phyloP scores from a whole-genome alignment of 2,797 vertebrate species.

The Dryobates pubescens region DNA sequence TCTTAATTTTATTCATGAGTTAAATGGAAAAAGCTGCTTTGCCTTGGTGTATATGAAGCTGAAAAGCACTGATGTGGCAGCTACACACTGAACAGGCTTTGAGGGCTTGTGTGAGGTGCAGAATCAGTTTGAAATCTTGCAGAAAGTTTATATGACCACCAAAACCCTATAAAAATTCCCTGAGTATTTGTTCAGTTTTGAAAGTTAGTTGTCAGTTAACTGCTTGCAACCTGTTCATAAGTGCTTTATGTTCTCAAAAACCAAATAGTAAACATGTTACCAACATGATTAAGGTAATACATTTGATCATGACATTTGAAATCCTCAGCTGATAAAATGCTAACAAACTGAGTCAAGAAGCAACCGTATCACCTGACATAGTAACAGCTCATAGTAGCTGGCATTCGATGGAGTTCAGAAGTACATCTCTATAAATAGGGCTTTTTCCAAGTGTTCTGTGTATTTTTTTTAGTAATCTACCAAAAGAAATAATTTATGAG shows the following conservation, averaged over 20 bases:
- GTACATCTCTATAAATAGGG: conserved; percentile 17
- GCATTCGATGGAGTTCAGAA: neutral
- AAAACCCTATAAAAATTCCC: neutral
- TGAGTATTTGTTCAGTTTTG: neutral
- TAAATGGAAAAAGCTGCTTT: neutral
- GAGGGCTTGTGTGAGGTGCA: neutral
- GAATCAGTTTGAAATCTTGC: neutral
- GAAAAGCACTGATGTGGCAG: neutral
- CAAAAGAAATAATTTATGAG: neutral
- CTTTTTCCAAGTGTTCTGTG: neutral
- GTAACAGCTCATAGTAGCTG: neutral
- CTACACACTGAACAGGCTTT: neutral
- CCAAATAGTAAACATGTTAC: neutral
- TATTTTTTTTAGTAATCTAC: conserved; percentile 18
- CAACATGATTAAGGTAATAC: neutral
- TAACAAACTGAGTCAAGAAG: neutral
- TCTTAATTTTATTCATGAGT: neutral
- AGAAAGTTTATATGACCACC: neutral
- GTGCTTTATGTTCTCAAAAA: neutral
- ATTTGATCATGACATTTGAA: neutral
- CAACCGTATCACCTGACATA: neutral
- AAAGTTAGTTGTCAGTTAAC: neutral
- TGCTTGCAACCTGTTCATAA: rapidly evolving
- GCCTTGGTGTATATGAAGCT: neutral
- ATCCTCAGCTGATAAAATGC: neutral